Evolutionary conservation across 2,113 vertebrate species (phyloP).

Genomic region (Elephas maximus): DNA sequence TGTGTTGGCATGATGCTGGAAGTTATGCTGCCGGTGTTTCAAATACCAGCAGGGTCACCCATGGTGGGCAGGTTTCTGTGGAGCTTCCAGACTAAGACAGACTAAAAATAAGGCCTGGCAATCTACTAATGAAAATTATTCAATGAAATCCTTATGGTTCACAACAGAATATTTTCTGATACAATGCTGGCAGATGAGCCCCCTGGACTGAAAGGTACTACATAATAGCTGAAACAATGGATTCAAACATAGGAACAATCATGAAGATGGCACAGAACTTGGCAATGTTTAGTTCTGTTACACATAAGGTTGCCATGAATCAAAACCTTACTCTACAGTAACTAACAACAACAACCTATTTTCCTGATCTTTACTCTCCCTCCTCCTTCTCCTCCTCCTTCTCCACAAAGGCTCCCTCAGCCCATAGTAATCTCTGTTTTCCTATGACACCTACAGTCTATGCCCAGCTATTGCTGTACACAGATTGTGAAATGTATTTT

Average conservation of each 20-base stretch:
- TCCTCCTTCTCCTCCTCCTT: not conserved
- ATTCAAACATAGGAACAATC: not conserved
- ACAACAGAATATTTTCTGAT: not conserved
- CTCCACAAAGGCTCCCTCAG: not conserved
- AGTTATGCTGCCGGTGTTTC: not conserved
- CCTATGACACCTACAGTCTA: not conserved
- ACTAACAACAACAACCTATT: not conserved
- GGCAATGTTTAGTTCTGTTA: not conserved
- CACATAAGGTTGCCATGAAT: not conserved
- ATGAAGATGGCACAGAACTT: not conserved
- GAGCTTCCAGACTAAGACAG: not conserved
- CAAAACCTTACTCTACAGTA: not conserved
- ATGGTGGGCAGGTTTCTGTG: not conserved
- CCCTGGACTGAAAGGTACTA: not conserved
- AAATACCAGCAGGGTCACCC: not conserved
- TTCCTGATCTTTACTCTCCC: not conserved
- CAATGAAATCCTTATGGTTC: not conserved
- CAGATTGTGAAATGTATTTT: conserved; percentile 9
- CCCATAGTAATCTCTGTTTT: not conserved
- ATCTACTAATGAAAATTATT: not conserved
- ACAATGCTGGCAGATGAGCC: not conserved
- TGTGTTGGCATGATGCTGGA: not conserved
- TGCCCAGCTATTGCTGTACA: not conserved
- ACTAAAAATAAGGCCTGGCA: not conserved
- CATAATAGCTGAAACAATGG: not conserved